These are phyloP conservation scores for Leptopilina boulardi DNA, from an alignment of 1,140 invertebrate genomes.

Conservation along the genomic window DNA sequence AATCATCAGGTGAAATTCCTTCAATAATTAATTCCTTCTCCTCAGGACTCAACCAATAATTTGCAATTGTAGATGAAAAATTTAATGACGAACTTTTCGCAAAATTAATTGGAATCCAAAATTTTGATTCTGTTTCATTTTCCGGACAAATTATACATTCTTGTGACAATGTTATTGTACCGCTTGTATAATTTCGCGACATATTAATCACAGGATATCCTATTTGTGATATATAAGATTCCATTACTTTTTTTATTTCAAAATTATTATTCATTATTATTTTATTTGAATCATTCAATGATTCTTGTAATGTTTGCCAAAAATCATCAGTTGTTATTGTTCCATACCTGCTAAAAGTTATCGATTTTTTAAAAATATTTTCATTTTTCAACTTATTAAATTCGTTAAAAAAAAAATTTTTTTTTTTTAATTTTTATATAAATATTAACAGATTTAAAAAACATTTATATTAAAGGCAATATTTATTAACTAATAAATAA, in stretches of 20 bases:
- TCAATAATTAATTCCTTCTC: background rate
- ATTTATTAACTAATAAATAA: no score
- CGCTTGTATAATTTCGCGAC: conserved; percentile 70
- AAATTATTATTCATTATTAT: conserved; percentile 63
- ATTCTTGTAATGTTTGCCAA: conserved; percentile 80
- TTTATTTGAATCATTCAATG: conserved; percentile 72
- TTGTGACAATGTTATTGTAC: conserved; percentile 71
- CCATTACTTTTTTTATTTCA: conserved; percentile 75
- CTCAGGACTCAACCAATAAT: background rate
- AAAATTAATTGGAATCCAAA: conserved; percentile 76
- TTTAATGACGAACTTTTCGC: conserved; percentile 48
- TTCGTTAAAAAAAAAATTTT: no score
- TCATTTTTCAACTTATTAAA: background rate
- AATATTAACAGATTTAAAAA: no score
- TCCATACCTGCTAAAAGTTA: background rate
- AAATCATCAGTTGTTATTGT: conserved; percentile 83
- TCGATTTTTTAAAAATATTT: background rate
- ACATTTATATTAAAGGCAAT: no score
- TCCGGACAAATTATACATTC: conserved; percentile 54
- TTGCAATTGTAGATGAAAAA: background rate
- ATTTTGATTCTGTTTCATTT: conserved; percentile 58
- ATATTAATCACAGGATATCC: conserved; percentile 83
- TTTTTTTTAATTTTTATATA: no score
- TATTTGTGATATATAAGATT: conserved; percentile 76
- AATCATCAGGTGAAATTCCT: background rate